Conservation (phyloP, 2,888 invertebrate genomes). For the Sepiola atlantica region DNA sequence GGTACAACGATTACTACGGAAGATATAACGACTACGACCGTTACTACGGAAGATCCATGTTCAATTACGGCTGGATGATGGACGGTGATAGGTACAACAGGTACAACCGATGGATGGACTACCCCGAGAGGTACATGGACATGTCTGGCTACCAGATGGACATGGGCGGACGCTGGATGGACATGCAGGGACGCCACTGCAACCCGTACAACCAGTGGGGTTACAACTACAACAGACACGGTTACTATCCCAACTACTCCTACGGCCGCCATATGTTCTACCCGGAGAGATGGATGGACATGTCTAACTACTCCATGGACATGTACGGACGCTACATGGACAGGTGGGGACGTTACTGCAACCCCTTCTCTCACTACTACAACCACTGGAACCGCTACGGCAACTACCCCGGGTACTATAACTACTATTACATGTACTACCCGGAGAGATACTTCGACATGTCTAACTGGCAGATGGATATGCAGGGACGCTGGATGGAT, state of each 20-base stretch:
- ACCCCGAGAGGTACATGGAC: conserved; percentile 38
- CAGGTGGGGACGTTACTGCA: conserved; percentile 34
- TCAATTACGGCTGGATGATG: neutral
- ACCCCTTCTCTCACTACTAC: neutral
- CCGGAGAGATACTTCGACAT: conserved; percentile 25
- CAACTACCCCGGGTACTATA: too few species aligned
- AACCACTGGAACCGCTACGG: neutral
- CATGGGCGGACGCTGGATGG: conserved; percentile 15
- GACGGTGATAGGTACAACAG: conserved; percentile 11
- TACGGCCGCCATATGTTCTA: neutral
- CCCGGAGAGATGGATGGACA: conserved; percentile 36
- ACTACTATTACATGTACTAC: too few species aligned
- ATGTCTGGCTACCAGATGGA: conserved; percentile 36
- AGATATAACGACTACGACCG: neutral
- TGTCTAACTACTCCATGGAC: conserved; percentile 33
- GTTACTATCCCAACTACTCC: neutral
- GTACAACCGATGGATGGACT: neutral
- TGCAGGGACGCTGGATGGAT: conserved; percentile 36
- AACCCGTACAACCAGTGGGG: neutral
- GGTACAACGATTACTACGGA: conserved; percentile 4
- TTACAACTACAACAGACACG: neutral
- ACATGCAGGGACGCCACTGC: neutral
- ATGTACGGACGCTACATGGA: conserved; percentile 34
- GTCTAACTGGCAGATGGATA: neutral
- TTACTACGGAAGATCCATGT: conserved; percentile 37